phyloP scores from a whole-genome alignment of 2,113 vertebrate genomes.

The Dasyurus viverrinus region DNA sequence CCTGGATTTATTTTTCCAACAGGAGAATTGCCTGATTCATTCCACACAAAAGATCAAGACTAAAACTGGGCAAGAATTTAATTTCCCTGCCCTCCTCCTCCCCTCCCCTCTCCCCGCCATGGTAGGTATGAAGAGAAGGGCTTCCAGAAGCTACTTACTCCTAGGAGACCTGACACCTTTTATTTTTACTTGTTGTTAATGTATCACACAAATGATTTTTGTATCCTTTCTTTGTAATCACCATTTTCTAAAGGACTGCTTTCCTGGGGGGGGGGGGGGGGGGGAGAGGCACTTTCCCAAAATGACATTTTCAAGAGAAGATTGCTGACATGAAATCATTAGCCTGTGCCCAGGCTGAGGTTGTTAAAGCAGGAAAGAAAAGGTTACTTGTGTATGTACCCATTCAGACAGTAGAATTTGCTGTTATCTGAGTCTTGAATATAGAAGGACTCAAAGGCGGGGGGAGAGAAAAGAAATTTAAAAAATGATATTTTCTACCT shows the following conservation, averaged over 20 bases:
- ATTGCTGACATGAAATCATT: slow-evolving; percentile 37
- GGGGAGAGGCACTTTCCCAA: not conserved
- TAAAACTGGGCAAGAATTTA: slow-evolving; percentile 14
- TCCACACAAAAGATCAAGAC: slow-evolving; percentile 21
- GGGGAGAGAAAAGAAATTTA: slow-evolving; percentile 8
- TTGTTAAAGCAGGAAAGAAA: slow-evolving; percentile 37
- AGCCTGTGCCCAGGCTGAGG: slow-evolving; percentile 19
- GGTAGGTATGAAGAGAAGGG: slow-evolving; percentile 20
- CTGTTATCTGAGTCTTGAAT: slow-evolving; percentile 28
- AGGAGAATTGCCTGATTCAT: slow-evolving; percentile 33
- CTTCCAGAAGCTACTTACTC: not conserved
- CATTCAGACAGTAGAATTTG: slow-evolving; percentile 11
- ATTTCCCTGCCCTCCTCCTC: not conserved
- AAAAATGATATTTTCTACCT: not conserved
- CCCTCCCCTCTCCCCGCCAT: no score
- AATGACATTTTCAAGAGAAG: slow-evolving; percentile 33
- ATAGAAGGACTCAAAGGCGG: not conserved
- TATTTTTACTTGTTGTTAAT: slow-evolving; percentile 40
- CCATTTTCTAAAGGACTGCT: slow-evolving; percentile 22
- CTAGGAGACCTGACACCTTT: slow-evolving; percentile 1
- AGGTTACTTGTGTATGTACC: not conserved
- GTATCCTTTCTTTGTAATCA: not conserved
- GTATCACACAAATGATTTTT: not conserved
- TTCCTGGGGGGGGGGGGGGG: not conserved
- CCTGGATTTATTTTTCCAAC: slow-evolving; percentile 44